Base-by-base conservation (phyloP, 2,888 invertebrate species). In the Sthenelais limicola region DNA sequence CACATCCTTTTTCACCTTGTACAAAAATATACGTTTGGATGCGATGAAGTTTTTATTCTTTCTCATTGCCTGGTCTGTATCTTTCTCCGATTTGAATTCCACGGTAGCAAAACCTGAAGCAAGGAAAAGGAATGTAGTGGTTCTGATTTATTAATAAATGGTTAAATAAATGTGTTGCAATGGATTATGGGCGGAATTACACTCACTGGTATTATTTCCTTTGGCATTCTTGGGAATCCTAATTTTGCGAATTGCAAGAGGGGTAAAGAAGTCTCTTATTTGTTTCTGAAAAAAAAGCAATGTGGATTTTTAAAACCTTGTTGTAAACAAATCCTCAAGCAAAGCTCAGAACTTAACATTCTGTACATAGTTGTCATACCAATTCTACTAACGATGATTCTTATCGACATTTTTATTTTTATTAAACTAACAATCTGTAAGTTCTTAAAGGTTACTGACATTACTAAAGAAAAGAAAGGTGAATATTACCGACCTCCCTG, bases 21-120 rank as follows among this genome's bases (percentile, higher is more conserved):
- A 85, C 51, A 86, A 71, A 66, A 81, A 82, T 4, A 86, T 78
- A 62, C 82, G 81, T 71, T 86, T 85, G 5, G 81, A 78, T 52
- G 94, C 92, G 82, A 96, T 90, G 86, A 96, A 95, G 83, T 94
- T 93, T 88, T 93, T 94, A 84, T 96, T 92, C 87, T 95, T 96
- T 66, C 90, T 89, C 79, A 97, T 89, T 1, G 94, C 96, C 82
- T 93, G 92, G 35, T 92, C 92, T 82, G 93, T 90, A 77, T 94
- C 93, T 76, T 91, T 92, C 83, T 96, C 94, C 3, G 92, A 92
- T 86, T 93, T 92, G 82, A 97, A 97, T 1, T 95, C 95, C n/a
- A 94, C 93, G 89, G 93, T 97, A 49, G 95, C 96, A 82, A 96
- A 93, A 5, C 96, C 85, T 86, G 72, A 38, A 35, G 48, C 21